Conservation (phyloP, 2,888 invertebrate genomes). For the Agonum fuliginosum region DNA sequence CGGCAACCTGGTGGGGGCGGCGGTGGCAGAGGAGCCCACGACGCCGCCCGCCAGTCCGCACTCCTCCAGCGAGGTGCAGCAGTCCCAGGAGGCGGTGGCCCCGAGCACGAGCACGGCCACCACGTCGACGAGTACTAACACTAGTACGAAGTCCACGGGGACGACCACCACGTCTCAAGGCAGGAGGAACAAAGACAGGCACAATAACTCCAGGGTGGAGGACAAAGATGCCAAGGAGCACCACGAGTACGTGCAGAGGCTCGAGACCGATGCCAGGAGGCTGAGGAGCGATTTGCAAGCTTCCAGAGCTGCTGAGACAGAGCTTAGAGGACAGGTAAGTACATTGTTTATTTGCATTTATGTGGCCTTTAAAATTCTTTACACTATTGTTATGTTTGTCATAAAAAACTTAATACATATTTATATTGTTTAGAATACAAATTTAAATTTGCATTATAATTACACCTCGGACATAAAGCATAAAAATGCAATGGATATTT, state of each 20-base stretch:
- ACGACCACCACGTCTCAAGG: constrained; percentile 9
- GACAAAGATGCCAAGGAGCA: constrained; percentile 65
- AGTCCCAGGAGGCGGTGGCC: constrained; percentile 5
- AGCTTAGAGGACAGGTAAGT: constrained; percentile 81
- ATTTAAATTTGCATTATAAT: constrained; percentile 5
- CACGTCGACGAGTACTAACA: constrained; percentile 57
- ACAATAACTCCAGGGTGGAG: constrained; percentile 61
- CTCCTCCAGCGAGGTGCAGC: constrained; percentile 1
- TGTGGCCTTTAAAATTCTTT: too few species aligned
- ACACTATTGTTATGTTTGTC: too few species aligned
- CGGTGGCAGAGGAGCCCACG: constrained; percentile 15
- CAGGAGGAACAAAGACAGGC: constrained; percentile 62
- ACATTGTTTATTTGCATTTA: too few species aligned
- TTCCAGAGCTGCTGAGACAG: constrained; percentile 83
- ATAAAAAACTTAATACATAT: background rate
- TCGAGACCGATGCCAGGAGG: constrained; percentile 83
- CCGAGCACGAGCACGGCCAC: constrained; percentile 63
- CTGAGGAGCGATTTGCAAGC: constrained; percentile 84
- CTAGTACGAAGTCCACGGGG: constrained; percentile 66
- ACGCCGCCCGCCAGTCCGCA: background rate
- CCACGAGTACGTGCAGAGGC: constrained; percentile 75
- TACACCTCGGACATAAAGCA: too few species aligned
- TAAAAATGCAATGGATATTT: constrained; percentile 3
- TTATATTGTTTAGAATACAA: background rate
- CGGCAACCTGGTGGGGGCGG: constrained; percentile 13